Evolutionary conservation across 2,797 vertebrate genomes (phyloP).

Genomic region (Petrocephalus sullivani): DNA sequence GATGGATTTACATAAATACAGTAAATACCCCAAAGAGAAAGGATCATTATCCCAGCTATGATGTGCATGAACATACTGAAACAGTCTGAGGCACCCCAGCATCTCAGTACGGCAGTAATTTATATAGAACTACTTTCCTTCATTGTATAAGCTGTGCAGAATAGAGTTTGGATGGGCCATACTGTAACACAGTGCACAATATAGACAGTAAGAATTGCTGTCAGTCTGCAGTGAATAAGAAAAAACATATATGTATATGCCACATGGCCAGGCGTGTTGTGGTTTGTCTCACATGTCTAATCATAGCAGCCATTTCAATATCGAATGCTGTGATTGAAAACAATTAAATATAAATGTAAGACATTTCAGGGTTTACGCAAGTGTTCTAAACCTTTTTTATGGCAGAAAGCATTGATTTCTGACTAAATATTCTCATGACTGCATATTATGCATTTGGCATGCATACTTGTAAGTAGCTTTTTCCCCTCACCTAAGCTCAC

Average conservation of each 20-base stretch:
- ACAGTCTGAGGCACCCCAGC: neutral
- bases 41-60: neutral
- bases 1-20: slow-evolving; percentile 7
- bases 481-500: neutral
- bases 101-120: neutral
- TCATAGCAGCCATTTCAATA: neutral
- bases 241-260: neutral
- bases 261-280: neutral
- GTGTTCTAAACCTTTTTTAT: neutral
- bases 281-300: neutral
- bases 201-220: neutral
- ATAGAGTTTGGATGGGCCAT: neutral
- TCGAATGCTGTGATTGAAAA: neutral
- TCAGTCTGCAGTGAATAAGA: neutral
- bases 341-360: neutral
- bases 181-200: neutral
- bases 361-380: neutral
- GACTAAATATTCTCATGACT: neutral
- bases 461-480: neutral
- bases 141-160: neutral
- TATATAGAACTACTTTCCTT: neutral
- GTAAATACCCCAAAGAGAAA: slow-evolving; percentile 8
- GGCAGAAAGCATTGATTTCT: neutral
- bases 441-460: neutral
- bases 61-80: neutral